Evolutionary conservation across 2,113 vertebrate genomes (phyloP).

Genomic region (Corapipo altera): DNA sequence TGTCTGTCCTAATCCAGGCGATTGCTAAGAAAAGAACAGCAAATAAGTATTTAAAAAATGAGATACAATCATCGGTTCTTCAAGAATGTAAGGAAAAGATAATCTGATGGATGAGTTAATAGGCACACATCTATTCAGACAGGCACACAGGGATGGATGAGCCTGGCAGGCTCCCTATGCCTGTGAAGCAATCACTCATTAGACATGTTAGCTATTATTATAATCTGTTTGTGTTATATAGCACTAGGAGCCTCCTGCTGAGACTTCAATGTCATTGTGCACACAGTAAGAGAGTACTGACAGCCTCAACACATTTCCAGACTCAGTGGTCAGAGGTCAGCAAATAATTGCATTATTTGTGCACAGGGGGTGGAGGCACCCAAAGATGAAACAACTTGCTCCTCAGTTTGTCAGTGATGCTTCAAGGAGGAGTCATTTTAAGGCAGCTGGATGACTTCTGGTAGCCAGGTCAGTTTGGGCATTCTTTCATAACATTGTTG

Average conservation of each 20-base stretch:
- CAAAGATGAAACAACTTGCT: neutral
- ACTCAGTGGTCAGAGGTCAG: neutral
- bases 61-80: neutral
- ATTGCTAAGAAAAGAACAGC: neutral
- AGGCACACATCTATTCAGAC: neutral
- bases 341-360: neutral
- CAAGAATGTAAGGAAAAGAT: neutral
- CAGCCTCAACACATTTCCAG: neutral
- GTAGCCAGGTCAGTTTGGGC: neutral
- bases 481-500: fast-evolving
- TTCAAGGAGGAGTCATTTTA: neutral
- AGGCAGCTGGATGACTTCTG: neutral
- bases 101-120: neutral
- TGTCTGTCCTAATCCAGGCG: neutral
- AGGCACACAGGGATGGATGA: neutral
- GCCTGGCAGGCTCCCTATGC: neutral
- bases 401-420: neutral
- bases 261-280: neutral
- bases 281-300: neutral
- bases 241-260: neutral
- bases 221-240: neutral
- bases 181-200: neutral
- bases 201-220: fast-evolving
- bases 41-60: neutral
- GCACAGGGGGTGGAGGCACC: neutral